Conservation (phyloP, 92 coral and sea anemone species). For the Diadumene lineata region DNA sequence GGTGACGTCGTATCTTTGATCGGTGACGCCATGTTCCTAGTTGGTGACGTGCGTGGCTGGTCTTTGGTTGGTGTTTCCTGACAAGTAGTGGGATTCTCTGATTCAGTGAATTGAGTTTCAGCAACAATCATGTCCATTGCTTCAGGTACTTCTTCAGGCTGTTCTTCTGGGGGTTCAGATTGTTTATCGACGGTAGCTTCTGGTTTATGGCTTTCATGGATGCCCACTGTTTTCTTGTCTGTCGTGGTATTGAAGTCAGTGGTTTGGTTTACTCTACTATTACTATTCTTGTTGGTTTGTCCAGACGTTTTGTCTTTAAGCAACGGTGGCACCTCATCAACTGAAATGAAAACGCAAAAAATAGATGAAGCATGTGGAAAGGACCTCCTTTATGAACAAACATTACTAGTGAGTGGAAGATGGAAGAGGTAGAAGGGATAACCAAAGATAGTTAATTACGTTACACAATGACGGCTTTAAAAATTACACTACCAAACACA, state of each 20-base stretch:
- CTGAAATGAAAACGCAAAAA: neutral
- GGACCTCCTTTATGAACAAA: too few species aligned
- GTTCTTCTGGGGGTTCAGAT: neutral
- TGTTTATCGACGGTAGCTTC: neutral
- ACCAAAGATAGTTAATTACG: too few species aligned
- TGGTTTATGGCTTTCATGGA: neutral
- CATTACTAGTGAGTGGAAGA: too few species aligned
- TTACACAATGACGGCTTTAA: too few species aligned
- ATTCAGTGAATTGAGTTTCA: neutral
- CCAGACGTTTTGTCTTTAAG: neutral
- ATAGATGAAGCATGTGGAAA: too few species aligned
- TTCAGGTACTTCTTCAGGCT: neutral
- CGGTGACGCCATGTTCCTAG: constrained; percentile 66
- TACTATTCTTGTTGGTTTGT: constrained; percentile 4
- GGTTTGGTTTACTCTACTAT: neutral
- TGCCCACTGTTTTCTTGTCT: neutral
- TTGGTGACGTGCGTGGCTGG: constrained; percentile 9
- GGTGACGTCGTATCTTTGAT: constrained; percentile 66
- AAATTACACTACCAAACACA: too few species aligned
- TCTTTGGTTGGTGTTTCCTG: constrained; percentile 27
- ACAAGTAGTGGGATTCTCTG: neutral
- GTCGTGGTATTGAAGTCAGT: neutral
- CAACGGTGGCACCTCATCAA: constrained; percentile 11
- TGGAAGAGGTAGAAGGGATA: too few species aligned
- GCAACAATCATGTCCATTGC: constrained; percentile 26